Base-by-base conservation (phyloP, 1,140 invertebrate genomes). In the Drosophila hydei region DNA sequence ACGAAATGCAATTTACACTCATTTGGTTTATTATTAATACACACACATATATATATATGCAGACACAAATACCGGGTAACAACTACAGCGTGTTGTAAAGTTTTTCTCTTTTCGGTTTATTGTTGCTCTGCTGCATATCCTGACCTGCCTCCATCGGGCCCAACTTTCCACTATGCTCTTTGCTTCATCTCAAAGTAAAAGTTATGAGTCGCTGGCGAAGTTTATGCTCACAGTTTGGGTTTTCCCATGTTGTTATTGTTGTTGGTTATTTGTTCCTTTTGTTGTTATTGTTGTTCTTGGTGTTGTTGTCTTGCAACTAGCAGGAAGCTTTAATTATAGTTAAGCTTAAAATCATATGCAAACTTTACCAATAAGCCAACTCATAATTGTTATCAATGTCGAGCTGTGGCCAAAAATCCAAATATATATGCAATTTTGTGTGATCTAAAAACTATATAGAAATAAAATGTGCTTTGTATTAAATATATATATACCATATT, bases 301-400 rank as follows among this genome's bases (percentile, higher is more conserved):
- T 73, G 54, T 38, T 84, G 72, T 68, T 70, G 72, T 58, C 36
- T 58, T 65, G 48, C 63, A 65, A 74, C 81, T 77, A 50, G 59
- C 62, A 77, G 77, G 75, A 72, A 75, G 77, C 81, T 88, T 87
- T 87, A 87, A 87, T 87, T 87, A 88, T 71, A 77, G 58, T 87
- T 88, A 81, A 87, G 78, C 83, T 81, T 87, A 78, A 88, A 88
- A 87, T 87, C 81, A 87, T 81, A 87, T 78, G 83, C 74, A 78
- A 88, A 81, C 72, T 55, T 87, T 81, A 30, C 14, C 63, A 36
- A 42, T 27, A 42, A 27, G 63, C 33, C 64, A 58, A 65, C 36
- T 9, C 59, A 67, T 71, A 87, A 87, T 85, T 80, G 81, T 78
- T 87, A 88, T 87, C 60, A 81, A 81, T 81, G 81, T 72, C 70